Evolutionary conservation across 1,140 invertebrate genomes (phyloP).

Genomic region (Octopus bimaculoides): DNA sequence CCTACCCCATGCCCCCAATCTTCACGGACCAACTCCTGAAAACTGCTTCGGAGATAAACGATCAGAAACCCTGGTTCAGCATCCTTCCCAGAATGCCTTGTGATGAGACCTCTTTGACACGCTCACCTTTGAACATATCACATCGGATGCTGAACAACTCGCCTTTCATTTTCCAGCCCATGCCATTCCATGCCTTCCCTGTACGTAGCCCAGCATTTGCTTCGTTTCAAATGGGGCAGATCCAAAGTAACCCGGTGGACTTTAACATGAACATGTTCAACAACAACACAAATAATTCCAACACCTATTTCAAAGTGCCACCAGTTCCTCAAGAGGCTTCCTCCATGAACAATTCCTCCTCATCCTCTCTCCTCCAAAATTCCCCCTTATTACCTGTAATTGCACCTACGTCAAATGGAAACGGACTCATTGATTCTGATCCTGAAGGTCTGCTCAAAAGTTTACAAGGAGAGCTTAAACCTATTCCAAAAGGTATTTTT

Average conservation of each 20-base stretch:
- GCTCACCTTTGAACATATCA: slow-evolving; percentile 25
- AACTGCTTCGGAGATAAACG: slow-evolving; percentile 29
- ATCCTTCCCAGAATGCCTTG: slow-evolving; percentile 66
- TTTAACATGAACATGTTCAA: not conserved
- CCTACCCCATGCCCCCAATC: slow-evolving; percentile 29
- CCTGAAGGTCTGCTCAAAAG: slow-evolving; percentile 33
- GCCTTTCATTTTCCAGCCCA: slow-evolving; percentile 61
- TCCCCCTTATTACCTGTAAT: not conserved
- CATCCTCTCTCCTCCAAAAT: slow-evolving; percentile 12
- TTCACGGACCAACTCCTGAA: slow-evolving; percentile 32
- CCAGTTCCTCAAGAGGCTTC: slow-evolving; percentile 26
- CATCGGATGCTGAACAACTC: slow-evolving; percentile 26
- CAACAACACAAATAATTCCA: not conserved
- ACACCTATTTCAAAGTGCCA: slow-evolving; percentile 43
- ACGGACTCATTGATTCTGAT: slow-evolving; percentile 19
- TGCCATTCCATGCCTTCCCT: slow-evolving; percentile 60
- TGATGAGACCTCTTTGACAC: slow-evolving; percentile 59
- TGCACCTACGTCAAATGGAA: not conserved
- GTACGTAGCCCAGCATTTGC: slow-evolving; percentile 36
- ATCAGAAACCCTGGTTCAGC: slow-evolving; percentile 65
- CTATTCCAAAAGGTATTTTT: slow-evolving; percentile 46
- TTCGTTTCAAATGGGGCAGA: slow-evolving; percentile 43
- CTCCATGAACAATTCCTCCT: not conserved
- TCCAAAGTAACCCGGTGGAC: slow-evolving; percentile 19
- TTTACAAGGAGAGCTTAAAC: slow-evolving; percentile 39